phyloP scores from a whole-genome alignment of 2,888 invertebrate species.

The Cryptus armator region DNA sequence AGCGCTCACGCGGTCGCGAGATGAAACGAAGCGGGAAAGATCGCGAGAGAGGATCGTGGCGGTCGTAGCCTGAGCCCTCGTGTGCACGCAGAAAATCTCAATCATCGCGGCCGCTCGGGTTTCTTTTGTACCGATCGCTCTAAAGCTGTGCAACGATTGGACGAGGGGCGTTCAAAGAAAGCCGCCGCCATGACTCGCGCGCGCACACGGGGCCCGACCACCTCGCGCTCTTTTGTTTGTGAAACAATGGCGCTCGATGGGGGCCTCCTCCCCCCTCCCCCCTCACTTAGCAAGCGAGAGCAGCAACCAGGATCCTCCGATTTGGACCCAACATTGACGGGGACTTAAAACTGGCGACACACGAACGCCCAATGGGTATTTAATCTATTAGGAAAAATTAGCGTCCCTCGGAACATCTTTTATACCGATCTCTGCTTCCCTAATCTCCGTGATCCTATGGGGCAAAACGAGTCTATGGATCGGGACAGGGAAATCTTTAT shows the following conservation, averaged over 20 bases:
- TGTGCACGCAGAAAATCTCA: slow-evolving; percentile 81
- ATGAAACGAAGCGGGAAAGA: slow-evolving; percentile 40
- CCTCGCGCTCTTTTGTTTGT: slow-evolving; percentile 83
- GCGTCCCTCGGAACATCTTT: slow-evolving; percentile 63
- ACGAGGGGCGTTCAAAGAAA: slow-evolving; percentile 83
- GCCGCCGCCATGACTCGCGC: slow-evolving; percentile 85
- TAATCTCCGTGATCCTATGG: not conserved
- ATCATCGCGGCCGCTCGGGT: slow-evolving; percentile 76
- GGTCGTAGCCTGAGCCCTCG: slow-evolving; percentile 50
- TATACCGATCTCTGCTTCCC: slow-evolving; percentile 33
- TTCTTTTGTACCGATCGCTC: slow-evolving; percentile 81
- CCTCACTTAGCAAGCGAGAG: slow-evolving; percentile 81
- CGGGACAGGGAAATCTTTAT: not conserved
- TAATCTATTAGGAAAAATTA: slow-evolving; percentile 84
- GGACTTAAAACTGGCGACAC: slow-evolving; percentile 58
- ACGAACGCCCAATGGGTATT: slow-evolving; percentile 72
- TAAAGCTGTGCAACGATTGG: slow-evolving; percentile 82
- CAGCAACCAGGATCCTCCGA: slow-evolving; percentile 68
- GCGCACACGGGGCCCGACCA: slow-evolving; percentile 70
- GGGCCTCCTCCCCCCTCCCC: slow-evolving; percentile 73
- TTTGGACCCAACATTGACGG: slow-evolving; percentile 14
- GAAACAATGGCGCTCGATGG: slow-evolving; percentile 82
- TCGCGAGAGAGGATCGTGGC: slow-evolving; percentile 21
- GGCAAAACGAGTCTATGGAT: not conserved
- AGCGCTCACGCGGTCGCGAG: not conserved